Base-by-base conservation (phyloP, 2,113 vertebrate species). In the Nerophis ophidion region DNA sequence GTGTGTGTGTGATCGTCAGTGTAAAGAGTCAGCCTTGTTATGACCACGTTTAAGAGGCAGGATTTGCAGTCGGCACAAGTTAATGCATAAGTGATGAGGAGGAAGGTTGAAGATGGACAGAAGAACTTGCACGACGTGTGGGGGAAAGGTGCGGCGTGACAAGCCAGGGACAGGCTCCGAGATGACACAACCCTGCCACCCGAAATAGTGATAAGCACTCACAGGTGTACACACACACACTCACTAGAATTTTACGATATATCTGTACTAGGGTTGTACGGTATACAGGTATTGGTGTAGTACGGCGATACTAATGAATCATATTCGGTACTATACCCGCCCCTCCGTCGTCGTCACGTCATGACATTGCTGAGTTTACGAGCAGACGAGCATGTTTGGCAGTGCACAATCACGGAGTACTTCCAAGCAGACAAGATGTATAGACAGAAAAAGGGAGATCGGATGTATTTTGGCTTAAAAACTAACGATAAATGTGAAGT, bases 31-130 rank as follows among this genome's bases (percentile, higher is more conserved):
- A 38, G 70, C 57, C 53, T 75, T 26, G 3, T 74, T 62, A 59
- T 63, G 56, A 66, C 61, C 53, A 69, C 0, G 57, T 75, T 79
- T 38, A 71, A 66, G 63, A 71, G 47, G 57, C 50, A 61, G 6
- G 59, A 35, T 81, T 71, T 56, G 17, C 60, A 72, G 56, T 66
- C 81, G 57, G 66, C 61, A 54, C 52, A 34, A 61, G 58, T 65
- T 48, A 61, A 76, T 76, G 59, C 59, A 72, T 80, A 72, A 78
- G 63, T 84, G 75, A 84, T 79, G 70, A 62, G 60, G 60, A 50
- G 65, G 70, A 61, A 68, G 52, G 63, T 11, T 65, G 65, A 63
- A 71, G 61, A 57, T 70, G 59, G 64, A 71, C 46, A 44, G 42
- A 52, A 60, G 57, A 66, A 73, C 73, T 74, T 10, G 15, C 15